Evolutionary conservation across 1,140 invertebrate species (phyloP).

Genomic region (Planococcus citri): DNA sequence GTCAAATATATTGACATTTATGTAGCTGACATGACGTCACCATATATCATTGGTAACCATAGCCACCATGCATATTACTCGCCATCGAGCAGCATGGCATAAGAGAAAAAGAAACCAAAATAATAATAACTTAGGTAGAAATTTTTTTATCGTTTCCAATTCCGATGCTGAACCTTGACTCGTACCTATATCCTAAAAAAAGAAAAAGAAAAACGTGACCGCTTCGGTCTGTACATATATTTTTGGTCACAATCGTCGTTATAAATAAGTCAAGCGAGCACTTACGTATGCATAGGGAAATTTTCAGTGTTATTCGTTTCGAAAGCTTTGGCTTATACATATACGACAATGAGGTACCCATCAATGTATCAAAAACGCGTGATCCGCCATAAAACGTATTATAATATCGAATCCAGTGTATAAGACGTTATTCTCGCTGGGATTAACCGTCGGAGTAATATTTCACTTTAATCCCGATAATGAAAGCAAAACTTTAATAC

Average conservation of each 20-base stretch:
- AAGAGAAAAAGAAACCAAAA: not conserved
- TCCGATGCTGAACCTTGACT: no score
- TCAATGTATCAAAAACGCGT: not conserved
- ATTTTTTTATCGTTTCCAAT: no score
- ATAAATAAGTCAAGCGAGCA: no score
- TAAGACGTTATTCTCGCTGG: not conserved
- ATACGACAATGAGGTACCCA: not conserved
- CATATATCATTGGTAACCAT: not conserved
- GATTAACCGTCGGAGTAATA: not conserved
- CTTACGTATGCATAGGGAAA: no score
- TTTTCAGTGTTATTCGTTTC: no score
- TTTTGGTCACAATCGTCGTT: not conserved
- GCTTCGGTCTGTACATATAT: no score
- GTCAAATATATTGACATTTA: not conserved
- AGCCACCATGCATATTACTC: not conserved
- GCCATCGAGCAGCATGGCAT: no score
- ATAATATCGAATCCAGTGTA: not conserved
- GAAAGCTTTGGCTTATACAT: not conserved
- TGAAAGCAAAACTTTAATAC: constrained; percentile 3
- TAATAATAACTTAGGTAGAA: not conserved
- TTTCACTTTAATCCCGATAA: not conserved
- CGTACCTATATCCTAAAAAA: no score
- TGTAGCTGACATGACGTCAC: not conserved
- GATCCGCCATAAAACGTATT: not conserved
- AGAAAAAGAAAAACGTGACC: no score